Conservation (phyloP, 2,888 invertebrate genomes). For the Netelia fuscicornis region DNA sequence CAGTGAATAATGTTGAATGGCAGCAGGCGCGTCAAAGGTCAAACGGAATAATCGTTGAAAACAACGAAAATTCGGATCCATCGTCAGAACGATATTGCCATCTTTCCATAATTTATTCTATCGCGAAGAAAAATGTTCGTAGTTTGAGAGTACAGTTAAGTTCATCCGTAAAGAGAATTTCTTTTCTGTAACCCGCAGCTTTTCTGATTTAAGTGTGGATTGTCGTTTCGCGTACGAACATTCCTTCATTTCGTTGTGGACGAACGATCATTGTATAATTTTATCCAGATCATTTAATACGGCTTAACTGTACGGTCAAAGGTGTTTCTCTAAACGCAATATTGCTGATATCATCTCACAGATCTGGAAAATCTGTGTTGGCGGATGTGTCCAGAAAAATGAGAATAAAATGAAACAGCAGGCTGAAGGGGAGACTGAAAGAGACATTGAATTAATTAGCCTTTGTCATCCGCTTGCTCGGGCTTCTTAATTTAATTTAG, state of each 20-base stretch:
- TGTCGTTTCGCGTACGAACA: not conserved
- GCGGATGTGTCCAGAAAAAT: slow-evolving; percentile 3
- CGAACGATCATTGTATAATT: not conserved
- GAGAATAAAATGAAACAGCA: not conserved
- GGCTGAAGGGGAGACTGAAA: not conserved
- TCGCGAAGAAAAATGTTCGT: slow-evolving; percentile 19
- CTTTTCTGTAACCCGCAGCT: not conserved
- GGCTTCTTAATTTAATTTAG: not conserved
- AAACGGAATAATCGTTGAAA: not conserved
- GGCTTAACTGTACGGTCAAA: not conserved
- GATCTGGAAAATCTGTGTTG: slow-evolving; percentile 52
- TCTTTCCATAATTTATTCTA: slow-evolving; percentile 45
- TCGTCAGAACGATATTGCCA: slow-evolving; percentile 2
- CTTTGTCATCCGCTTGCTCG: slow-evolving; percentile 27
- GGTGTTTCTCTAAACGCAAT: not conserved
- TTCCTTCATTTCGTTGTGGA: not conserved
- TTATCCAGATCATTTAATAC: not conserved
- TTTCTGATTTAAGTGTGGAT: not conserved
- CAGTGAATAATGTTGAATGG: not conserved
- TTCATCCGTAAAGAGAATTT: slow-evolving; percentile 22
- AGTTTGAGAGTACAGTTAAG: slow-evolving; percentile 26
- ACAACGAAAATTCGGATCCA: slow-evolving; percentile 29
- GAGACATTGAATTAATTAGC: not conserved
- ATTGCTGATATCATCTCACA: slow-evolving; percentile 3
- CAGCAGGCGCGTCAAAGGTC: not conserved